Evolutionary conservation across 2,797 vertebrate genomes (phyloP).

Genomic region (Spea hammondii): DNA sequence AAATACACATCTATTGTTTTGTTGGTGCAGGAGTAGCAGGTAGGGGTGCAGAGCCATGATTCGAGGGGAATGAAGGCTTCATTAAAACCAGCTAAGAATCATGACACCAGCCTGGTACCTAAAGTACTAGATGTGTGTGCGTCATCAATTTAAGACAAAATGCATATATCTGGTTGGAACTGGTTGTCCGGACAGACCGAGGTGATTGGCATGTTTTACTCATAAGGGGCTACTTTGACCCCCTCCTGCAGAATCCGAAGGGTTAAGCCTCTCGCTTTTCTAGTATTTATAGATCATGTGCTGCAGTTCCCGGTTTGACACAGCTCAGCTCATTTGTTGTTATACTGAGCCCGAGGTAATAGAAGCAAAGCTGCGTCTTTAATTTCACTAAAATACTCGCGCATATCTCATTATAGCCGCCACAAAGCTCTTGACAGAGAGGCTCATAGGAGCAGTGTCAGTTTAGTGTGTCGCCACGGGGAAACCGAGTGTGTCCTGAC

Average conservation of each 20-base stretch:
- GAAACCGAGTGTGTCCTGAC: conserved; percentile 48
- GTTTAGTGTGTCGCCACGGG: conserved; percentile 47
- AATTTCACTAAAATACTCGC: conserved; percentile 45
- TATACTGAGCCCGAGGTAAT: conserved; percentile 29
- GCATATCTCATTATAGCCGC: conserved; percentile 43
- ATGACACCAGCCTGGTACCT: too few species aligned
- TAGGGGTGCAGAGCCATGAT: too few species aligned
- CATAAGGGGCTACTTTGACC: too few species aligned
- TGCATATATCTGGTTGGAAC: too few species aligned
- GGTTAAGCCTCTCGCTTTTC: background rate
- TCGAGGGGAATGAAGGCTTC: too few species aligned
- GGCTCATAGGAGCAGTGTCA: conserved; percentile 44
- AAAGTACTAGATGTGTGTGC: too few species aligned
- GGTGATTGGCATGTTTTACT: too few species aligned
- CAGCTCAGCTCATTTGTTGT: conserved; percentile 31
- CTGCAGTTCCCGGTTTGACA: conserved; percentile 21
- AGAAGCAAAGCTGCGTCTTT: conserved; percentile 38
- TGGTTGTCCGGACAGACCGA: too few species aligned
- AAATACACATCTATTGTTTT: too few species aligned
- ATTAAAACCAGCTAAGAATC: too few species aligned
- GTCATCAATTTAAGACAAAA: too few species aligned
- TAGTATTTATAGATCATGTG: conserved; percentile 2
- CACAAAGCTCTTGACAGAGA: conserved; percentile 33
- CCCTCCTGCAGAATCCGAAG: background rate
- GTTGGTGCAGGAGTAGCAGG: too few species aligned